Base-by-base conservation (phyloP, 2,113 vertebrate genomes). In the Eonycteris spelaea region DNA sequence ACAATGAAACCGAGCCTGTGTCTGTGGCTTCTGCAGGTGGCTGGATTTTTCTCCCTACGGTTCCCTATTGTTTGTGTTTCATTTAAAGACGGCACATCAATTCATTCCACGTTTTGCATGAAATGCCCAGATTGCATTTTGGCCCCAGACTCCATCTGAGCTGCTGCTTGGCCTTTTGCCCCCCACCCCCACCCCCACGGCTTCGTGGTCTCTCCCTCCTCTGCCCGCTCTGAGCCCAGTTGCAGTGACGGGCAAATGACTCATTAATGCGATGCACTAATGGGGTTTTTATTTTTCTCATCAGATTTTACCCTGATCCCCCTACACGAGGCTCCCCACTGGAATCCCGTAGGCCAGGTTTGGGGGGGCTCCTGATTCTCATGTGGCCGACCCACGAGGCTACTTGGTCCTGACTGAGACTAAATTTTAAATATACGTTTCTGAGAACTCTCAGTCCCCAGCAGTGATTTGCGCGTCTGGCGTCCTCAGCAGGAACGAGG, bases 1-100 rank as follows among this genome's bases (percentile, higher is more conserved):
- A 99, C 98, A 99, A 99, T 99, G 99, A 99, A 91, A 99, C 99
- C 98, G 99, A 99, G 97, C 99, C 99, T 97, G 98, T 99, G 98
- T 98, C 99, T 92, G 98, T 99, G 99, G 98, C 98, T 98, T 98
- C 99, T 98, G 98, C 99, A 99, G 99, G 99, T 99, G 99, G 99
- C 99, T 99, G 98, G 98, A 98, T 78, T 98, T 98, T 98, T 97
- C 98, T 98, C 98, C 98, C 98, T 98, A 97, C 97, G 96, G 93
- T 96, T 98, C 97, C 97, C 89, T 88, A 1, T 91, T 59, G 35
- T 53, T 48, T 48, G 45, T 48, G 79, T 95, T 97, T 90, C 97
- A 90, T 79, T 98, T 98, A 95, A 98, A 97, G 92, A 98, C 73
- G 86, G 98, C 95, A 95, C 97, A 95, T 98, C 87, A 82, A 93